A percentile compares a stretch with the other conserved stretches of the same genome.
Evolutionary conservation across 2,888 invertebrate genomes (phyloP).

Genomic region (Dusona sp.): DNA sequence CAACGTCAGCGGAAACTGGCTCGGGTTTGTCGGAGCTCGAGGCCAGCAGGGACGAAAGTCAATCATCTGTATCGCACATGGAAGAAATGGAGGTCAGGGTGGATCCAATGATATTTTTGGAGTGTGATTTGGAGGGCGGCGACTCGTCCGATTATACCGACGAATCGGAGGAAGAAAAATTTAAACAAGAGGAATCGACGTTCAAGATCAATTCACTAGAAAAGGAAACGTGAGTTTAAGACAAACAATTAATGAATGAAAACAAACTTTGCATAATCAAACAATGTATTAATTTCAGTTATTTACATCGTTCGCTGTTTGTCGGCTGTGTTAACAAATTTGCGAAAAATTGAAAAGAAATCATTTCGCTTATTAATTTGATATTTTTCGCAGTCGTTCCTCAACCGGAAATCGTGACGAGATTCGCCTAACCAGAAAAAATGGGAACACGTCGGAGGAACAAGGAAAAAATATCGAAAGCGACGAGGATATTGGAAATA

Average conservation of each 20-base stretch:
- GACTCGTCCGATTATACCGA: conserved; percentile 77
- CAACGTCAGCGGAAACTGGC: conserved; percentile 65
- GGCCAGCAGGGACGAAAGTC: conserved; percentile 60
- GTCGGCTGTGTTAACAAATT: too few species aligned
- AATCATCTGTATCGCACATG: conserved; percentile 75
- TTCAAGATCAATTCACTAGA: conserved; percentile 1
- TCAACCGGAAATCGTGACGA: conserved; percentile 17
- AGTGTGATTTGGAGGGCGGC: conserved; percentile 86
- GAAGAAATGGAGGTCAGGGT: conserved; percentile 89
- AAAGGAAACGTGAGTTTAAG: conserved; percentile 47
- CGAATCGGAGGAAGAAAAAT: conserved; percentile 81
- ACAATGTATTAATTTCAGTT: not conserved
- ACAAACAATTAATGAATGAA: not conserved
- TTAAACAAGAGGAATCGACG: conserved; percentile 38
- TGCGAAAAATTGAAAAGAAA: too few species aligned
- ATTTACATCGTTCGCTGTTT: too few species aligned
- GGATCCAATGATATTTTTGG: conserved; percentile 89
- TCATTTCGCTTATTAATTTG: not conserved
- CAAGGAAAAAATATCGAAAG: conserved; percentile 67
- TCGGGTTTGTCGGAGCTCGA: conserved; percentile 73
- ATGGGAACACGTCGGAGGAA: conserved; percentile 49
- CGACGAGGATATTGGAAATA: conserved; percentile 61
- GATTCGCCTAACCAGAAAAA: conserved; percentile 42
- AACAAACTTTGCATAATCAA: not conserved
- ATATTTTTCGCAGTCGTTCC: conserved; percentile 30